phyloP scores from a whole-genome alignment of 2,888 invertebrate species.

The Epinotia ramella region DNA sequence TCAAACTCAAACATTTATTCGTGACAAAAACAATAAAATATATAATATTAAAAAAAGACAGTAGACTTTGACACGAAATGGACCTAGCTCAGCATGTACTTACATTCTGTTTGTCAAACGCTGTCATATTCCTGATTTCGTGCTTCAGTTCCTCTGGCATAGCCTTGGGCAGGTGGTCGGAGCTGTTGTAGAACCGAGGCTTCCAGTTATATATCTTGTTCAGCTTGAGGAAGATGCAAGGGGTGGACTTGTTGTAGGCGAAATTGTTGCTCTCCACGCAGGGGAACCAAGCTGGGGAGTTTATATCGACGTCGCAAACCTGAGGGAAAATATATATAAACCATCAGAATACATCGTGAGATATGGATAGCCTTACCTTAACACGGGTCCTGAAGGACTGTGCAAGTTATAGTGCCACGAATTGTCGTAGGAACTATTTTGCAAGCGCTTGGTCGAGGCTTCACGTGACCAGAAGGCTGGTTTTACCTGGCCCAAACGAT shows the following conservation, averaged over 20 bases:
- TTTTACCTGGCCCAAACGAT: too few species aligned
- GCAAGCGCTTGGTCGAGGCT: too few species aligned
- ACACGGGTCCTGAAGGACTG: too few species aligned
- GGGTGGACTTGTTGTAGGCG: slow-evolving; percentile 96
- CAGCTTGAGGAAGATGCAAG: slow-evolving; percentile 97
- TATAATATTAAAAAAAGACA: too few species aligned
- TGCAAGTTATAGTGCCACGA: too few species aligned
- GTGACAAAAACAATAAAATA: too few species aligned
- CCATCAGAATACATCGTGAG: too few species aligned
- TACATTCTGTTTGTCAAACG: slow-evolving; percentile 77
- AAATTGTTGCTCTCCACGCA: slow-evolving; percentile 94
- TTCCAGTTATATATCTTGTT: slow-evolving; percentile 98
- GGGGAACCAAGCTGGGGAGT: slow-evolving; percentile 86
- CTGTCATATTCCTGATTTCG: slow-evolving; percentile 86
- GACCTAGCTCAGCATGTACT: slow-evolving; percentile 51
- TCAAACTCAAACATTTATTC: too few species aligned
- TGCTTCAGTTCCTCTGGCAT: slow-evolving; percentile 91
- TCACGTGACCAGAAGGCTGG: too few species aligned
- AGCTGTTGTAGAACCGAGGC: slow-evolving; percentile 92
- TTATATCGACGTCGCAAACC: slow-evolving; percentile 94
- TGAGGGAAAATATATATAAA: background rate
- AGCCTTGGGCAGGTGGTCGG: slow-evolving; percentile 87
- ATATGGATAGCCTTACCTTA: too few species aligned
- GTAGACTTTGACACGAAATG: too few species aligned
- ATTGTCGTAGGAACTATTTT: too few species aligned